Base-by-base conservation (phyloP, 2,113 vertebrate species). In the Mystacornis crossleyi region DNA sequence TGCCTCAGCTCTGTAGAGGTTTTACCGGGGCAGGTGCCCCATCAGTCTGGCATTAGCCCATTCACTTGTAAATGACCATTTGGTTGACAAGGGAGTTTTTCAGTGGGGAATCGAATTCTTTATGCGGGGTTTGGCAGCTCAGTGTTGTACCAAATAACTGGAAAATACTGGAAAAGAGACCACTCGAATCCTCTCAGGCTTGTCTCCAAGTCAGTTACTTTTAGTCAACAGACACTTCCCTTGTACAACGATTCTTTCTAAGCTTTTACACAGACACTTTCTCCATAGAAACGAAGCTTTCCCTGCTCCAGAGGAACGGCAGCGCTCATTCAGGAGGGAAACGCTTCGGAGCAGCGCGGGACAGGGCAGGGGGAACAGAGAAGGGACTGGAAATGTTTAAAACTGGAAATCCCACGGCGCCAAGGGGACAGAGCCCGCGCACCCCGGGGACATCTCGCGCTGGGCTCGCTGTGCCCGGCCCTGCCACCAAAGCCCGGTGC, bases 11-110 rank as follows among this genome's bases (percentile, higher is more conserved):
- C 82, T 58, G 24, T 28, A 20, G 67, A 54, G 77, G 55, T 72
- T 55, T 77, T 40, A 53, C 47, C 79, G 4, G 42, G 62, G 31
- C 62, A 62, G 73, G 28, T 72, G 69, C 48, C 82, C 61, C 53
- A 3, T 19, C 55, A 13, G 34, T 29, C 55, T 48, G 45, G 62
- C 15, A 17, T 70, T 6, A 10, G 11, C 55, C 78, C 55, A 57
- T 94, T 91, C 84, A 77, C 18, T 73, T 94, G 71, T 71, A 95
- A 97, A 88, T 69, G 48, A 40, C 57, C 48, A 12, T 53, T 86
- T 58, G 60, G 18, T 13, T 17, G 33, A 45, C 40, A 29, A 57
- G 74, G 54, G 72, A 28, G 29, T 50, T 84, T 77, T 62, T 34
- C 81, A 36, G 36, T 33, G 43, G n/a, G 51, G 42, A 73, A 40